Base-by-base conservation (phyloP, 30 jellyfish, hydroid and myxozoan species). In the Rhopilema esculentum region DNA sequence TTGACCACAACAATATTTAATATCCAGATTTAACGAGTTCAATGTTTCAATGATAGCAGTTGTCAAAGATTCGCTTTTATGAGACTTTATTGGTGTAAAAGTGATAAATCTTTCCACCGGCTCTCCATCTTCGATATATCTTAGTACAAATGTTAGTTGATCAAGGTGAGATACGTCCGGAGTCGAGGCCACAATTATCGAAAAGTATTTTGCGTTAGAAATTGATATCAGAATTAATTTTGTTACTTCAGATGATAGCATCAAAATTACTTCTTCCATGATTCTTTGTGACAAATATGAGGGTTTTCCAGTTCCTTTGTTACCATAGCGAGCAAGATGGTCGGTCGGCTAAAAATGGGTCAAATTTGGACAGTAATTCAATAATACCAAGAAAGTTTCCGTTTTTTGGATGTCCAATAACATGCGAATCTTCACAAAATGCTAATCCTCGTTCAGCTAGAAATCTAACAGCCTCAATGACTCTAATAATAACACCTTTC, bases 91-190 rank as follows among this genome's bases (percentile, higher is more conserved):
- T 30, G 76, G 89, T 29, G 68, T 53, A 75, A 27, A 76, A 23
- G 66, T 63, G 31, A 86, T 33, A 75, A 86, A 86, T 52, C 91
- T 62, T 57, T 86, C 92, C 63, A 86, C 91, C 23, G 93, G 93
- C 73, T 50, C 72, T 32, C 67, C 76, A 78, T 70, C 50, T 86
- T 65, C 67, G 32, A 86, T 77, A 65, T 73, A 84, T 28, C 89
- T 32, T 50, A 84, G 64, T n/a, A 76, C 49, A 25, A 50, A 72
- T 16, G 85, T 68, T 49, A 86, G 72, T 65, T 86, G 95, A 75
- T 72, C 95, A 62, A 75, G 62, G 69, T 75, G 92, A 65, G 93
- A 53, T 69, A 79, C 76, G 50, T 87, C 96, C 66, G 96, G 92
- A 49, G 92, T 77, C 72, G 95, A 86, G 92, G 75, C 95, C 33